phyloP scores from a whole-genome alignment of 2,797 vertebrate genomes.

The Leptatherina wallacei region DNA sequence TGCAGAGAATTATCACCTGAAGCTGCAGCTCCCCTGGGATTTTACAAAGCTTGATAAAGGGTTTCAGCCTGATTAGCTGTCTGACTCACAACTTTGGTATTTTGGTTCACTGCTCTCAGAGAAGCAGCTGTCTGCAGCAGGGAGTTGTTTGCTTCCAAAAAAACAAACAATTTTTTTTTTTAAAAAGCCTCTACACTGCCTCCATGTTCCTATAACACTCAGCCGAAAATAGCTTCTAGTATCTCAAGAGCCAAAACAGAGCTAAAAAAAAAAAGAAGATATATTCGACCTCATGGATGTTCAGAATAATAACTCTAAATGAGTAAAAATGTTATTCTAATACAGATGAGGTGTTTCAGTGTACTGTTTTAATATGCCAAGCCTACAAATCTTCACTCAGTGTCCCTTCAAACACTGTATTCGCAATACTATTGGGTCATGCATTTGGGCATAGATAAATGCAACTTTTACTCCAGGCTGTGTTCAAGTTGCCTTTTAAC shows the following conservation, averaged over 20 bases:
- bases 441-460: background rate
- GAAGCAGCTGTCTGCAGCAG: slow-evolving; percentile 10
- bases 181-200: background rate
- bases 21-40: background rate
- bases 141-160: slow-evolving; percentile 19
- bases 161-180: background rate
- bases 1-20: slow-evolving; percentile 26
- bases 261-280: background rate
- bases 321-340: background rate
- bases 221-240: background rate
- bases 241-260: background rate
- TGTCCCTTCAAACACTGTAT: background rate
- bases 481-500: background rate
- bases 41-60: slow-evolving; percentile 14
- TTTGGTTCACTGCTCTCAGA: slow-evolving; percentile 15
- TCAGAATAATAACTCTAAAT: background rate
- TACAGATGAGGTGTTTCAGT: background rate
- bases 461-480: background rate
- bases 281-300: background rate
- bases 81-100: background rate
- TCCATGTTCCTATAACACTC: background rate
- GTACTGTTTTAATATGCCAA: background rate
- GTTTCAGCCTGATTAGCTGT: slow-evolving; percentile 23
- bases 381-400: background rate
- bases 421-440: background rate